These are phyloP conservation scores for Petrophora chlorosata DNA, from an alignment of 2,888 invertebrate species.

Conservation along the genomic window DNA sequence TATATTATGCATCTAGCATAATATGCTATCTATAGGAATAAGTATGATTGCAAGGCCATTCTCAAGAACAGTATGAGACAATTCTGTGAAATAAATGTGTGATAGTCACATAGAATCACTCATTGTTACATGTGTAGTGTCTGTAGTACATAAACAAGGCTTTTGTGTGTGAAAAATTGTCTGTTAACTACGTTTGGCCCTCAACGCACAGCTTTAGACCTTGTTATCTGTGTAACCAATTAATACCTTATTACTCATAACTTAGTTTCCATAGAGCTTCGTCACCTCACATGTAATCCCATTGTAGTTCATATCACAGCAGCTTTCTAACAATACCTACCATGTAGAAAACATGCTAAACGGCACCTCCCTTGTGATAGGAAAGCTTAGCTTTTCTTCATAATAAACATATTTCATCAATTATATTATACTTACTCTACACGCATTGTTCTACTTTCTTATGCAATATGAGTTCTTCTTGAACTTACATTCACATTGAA, in stretches of 20 bases:
- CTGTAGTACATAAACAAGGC: constrained; percentile 15
- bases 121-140: constrained; percentile 2
- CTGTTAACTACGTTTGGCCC: constrained; percentile 22
- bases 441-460: background rate
- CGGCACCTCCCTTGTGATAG: constrained; percentile 9
- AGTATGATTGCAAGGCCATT: background rate
- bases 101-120: background rate
- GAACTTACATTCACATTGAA: too few relatives aligned
- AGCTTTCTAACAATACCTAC: constrained; percentile 37
- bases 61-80: background rate
- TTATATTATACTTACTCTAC: background rate
- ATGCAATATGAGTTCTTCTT: constrained; percentile 3
- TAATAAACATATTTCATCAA: constrained; percentile 4
- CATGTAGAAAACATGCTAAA: constrained; percentile 16
- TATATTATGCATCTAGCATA: background rate
- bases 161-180: constrained; percentile 1
- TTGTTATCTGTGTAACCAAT: constrained; percentile 37
- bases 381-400: constrained; percentile 8
- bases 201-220: constrained; percentile 44
- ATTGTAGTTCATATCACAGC: constrained; percentile 35
- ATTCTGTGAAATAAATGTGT: background rate
- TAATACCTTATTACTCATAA: constrained; percentile 33
- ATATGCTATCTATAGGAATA: background rate
- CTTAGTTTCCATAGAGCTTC: constrained; percentile 44
- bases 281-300: constrained; percentile 34